Percentiles rank a stretch among this genome's conserved stretches.
These are phyloP conservation scores for Caranx melampygus DNA, from an alignment of 2,113 vertebrate species.

Conservation along the genomic window DNA sequence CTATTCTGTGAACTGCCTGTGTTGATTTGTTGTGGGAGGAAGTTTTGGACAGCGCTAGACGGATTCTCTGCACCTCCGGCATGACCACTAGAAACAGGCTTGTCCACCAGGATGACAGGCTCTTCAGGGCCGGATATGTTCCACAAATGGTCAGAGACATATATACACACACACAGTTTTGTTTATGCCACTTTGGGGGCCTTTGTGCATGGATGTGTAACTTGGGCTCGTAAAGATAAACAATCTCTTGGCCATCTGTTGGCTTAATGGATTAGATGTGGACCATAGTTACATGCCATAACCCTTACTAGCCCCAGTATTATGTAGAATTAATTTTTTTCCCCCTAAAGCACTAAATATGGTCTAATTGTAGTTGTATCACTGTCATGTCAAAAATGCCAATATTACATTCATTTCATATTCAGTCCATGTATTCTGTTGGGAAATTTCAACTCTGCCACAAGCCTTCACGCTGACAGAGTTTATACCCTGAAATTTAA, in stretches of 20 bases:
- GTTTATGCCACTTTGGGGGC: constrained; percentile 3
- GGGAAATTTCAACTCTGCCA: neutral
- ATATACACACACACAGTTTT: neutral
- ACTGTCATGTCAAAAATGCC: neutral
- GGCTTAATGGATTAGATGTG: constrained; percentile 35
- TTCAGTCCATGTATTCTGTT: neutral
- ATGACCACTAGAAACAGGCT: neutral
- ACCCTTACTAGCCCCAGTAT: constrained; percentile 3
- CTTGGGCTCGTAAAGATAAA: neutral
- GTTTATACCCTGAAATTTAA: neutral
- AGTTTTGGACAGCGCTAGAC: neutral
- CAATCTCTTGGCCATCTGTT: constrained; percentile 38
- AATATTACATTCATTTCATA: neutral
- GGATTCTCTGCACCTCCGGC: neutral
- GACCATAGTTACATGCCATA: constrained; percentile 14
- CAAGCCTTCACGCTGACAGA: neutral
- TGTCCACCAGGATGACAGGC: neutral
- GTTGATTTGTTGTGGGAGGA: neutral
- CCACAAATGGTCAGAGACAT: neutral
- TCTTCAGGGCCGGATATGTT: neutral
- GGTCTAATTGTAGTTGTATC: constrained; percentile 2
- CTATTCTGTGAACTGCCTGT: neutral
- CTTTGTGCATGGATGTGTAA: neutral
- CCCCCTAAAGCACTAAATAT: neutral
- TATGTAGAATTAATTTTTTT: neutral